Base-by-base conservation (phyloP, 2,888 invertebrate genomes). In the Branchellion lobata region DNA sequence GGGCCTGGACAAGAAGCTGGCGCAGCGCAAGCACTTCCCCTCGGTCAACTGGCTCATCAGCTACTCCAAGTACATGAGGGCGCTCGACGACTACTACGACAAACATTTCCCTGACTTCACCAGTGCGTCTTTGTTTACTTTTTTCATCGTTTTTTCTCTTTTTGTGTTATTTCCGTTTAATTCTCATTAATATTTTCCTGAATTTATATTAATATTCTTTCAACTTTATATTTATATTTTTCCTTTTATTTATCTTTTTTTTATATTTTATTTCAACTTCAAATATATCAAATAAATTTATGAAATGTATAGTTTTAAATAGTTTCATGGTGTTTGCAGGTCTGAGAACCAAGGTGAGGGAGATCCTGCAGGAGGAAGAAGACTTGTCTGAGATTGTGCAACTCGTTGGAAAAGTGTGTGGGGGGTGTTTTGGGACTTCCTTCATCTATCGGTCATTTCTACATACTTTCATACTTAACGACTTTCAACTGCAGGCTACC, bases 11-110 rank as follows among this genome's bases (percentile, higher is more conserved):
- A 99, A 98, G 90, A 98, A 97, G 88, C 91, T 98, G 81, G 98
- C 98, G 0, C 99, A 99, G 90, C 91, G 99, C 84, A 99, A 99
- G 89, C 99, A 99, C 90, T 99, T 99, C 92, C 99, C 99, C 81
- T 96, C 97, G 84, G 96, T 99, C 90, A 99, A 99, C 90, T 99
- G 99, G 99, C 92, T 99, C 85, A 98, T 99, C 89, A 97, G 96
- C 0, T 95, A 95, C 91, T 95, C 95, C 89, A 99, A 99, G 90
- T 99, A 99, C 90, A 94, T 94, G 90, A 92, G 97, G 82, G 96
- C 98, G 78, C 90, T 99, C 85, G 99, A 99, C 86, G 99, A 99
- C 87, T 99, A 95, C 90, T 99, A 99, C 87, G 99, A 99, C 88
- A 97, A 97, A 90, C 94, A 95, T 90, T 96, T 94, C 91, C 91